Evolutionary conservation across 1,140 invertebrate species (phyloP).

Genomic region (Drosophila tristis): DNA sequence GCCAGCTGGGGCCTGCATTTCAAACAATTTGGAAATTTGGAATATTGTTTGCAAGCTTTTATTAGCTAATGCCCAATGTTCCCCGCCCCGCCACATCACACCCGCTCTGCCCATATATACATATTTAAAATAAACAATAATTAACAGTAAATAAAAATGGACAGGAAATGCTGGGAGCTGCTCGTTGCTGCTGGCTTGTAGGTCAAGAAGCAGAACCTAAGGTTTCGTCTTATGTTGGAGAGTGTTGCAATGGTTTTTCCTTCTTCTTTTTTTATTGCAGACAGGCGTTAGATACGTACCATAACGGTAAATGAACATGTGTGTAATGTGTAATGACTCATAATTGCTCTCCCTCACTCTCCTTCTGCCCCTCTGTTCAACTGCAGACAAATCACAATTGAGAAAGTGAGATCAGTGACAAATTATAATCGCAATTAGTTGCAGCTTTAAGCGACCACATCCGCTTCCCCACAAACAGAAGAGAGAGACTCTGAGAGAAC

Average conservation of each 20-base stretch:
- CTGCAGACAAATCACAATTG: conserved; percentile 39
- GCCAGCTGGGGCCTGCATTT: conserved; percentile 64
- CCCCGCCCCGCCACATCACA: background rate
- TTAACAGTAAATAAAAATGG: conserved; percentile 69
- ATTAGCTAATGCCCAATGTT: conserved; percentile 61
- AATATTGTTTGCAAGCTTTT: conserved; percentile 71
- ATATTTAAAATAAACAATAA: conserved; percentile 53
- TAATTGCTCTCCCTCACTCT: conserved; percentile 23
- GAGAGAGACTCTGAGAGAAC: conserved; percentile 22
- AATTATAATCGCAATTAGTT: conserved; percentile 55
- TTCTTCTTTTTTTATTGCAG: conserved; percentile 4
- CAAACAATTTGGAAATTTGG: conserved; percentile 56
- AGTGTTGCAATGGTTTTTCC: conserved; percentile 42
- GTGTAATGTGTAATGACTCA: conserved; percentile 32
- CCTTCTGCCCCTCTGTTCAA: too few relatives aligned
- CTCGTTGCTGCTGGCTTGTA: conserved; percentile 46
- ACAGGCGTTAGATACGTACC: conserved; percentile 6
- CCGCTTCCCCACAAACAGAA: conserved; percentile 29
- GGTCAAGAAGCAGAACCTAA: conserved; percentile 62
- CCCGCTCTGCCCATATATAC: too few relatives aligned
- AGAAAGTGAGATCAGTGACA: conserved; percentile 59
- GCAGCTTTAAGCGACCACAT: conserved; percentile 67
- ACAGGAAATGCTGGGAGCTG: conserved; percentile 47
- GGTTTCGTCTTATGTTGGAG: conserved; percentile 16
- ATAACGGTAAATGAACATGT: conserved; percentile 12